Conservation (phyloP, 2,888 invertebrate species). For the Corbicula japonica region DNA sequence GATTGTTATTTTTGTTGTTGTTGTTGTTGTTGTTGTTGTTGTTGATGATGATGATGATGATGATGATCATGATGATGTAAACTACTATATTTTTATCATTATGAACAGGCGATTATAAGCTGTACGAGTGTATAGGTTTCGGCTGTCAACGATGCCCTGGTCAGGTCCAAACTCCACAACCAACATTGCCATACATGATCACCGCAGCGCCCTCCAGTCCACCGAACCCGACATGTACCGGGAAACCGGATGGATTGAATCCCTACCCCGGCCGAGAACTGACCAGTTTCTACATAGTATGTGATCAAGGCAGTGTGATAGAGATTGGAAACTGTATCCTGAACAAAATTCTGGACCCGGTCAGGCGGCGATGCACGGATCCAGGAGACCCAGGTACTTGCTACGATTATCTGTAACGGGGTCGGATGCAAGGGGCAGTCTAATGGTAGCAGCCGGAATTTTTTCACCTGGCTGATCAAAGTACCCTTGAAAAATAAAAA, state of each 20-base stretch:
- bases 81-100: too few relatives aligned
- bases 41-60: too few relatives aligned
- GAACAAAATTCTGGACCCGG: conserved; percentile 60
- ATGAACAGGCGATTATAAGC: conserved; percentile 63
- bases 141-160: conserved; percentile 48
- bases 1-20: too few relatives aligned
- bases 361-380: conserved; percentile 47
- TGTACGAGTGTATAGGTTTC: conserved; percentile 58
- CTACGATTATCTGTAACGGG: too few relatives aligned
- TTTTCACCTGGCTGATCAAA: too few relatives aligned
- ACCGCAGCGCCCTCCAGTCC: conserved; percentile 4
- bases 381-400: conserved; percentile 61
- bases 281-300: conserved; percentile 66
- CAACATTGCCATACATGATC: neutral
- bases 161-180: conserved; percentile 9
- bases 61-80: too few relatives aligned
- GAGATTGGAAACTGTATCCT: conserved; percentile 64
- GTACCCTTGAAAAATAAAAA: too few relatives aligned
- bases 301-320: conserved; percentile 55
- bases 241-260: conserved; percentile 66
- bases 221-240: conserved; percentile 44
- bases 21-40: too few relatives aligned
- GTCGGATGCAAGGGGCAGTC: too few relatives aligned
- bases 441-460: too few relatives aligned
- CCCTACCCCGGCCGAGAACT: conserved; percentile 63